Evolutionary conservation across 2,888 invertebrate species (phyloP).

Genomic region (Dastarcus helophoroides): DNA sequence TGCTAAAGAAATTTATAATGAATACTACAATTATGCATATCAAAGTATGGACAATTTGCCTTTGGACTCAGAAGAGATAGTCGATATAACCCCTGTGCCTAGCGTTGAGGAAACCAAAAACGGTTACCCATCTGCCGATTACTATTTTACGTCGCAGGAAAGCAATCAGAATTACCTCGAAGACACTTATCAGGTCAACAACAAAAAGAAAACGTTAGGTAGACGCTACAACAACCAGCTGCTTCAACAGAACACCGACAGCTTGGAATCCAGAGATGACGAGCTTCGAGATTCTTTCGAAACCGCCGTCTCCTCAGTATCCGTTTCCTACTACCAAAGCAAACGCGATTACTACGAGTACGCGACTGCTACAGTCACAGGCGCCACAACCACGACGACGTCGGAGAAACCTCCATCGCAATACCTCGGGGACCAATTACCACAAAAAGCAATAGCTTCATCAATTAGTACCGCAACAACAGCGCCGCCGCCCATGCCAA

Average conservation of each 20-base stretch:
- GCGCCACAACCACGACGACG: conserved; percentile 17
- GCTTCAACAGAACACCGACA: conserved; percentile 41
- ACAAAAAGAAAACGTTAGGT: conserved; percentile 28
- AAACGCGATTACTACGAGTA: no score
- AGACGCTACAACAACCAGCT: conserved; percentile 31
- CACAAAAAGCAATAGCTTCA: conserved; percentile 28
- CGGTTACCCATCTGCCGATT: no score
- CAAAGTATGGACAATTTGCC: conserved; percentile 54
- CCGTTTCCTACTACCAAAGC: no score
- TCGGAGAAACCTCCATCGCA: conserved; percentile 19
- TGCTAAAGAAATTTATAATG: conserved; percentile 44
- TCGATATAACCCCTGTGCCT: no score
- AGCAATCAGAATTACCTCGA: no score
- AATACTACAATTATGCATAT: conserved; percentile 61
- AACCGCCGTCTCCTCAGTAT: conserved; percentile 41
- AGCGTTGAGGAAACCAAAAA: no score
- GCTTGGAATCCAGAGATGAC: conserved; percentile 44
- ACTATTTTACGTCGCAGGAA: no score
- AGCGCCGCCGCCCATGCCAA: conserved; percentile 20
- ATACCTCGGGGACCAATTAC: conserved; percentile 30
- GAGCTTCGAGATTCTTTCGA: conserved; percentile 46
- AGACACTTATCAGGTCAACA: no score
- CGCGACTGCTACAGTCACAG: conserved; percentile 18
- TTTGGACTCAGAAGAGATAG: no score
- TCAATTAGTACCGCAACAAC: conserved; percentile 29